Evolutionary conservation across 2,113 vertebrate species (phyloP).

Genomic region (Serranochromis macrocephalus): DNA sequence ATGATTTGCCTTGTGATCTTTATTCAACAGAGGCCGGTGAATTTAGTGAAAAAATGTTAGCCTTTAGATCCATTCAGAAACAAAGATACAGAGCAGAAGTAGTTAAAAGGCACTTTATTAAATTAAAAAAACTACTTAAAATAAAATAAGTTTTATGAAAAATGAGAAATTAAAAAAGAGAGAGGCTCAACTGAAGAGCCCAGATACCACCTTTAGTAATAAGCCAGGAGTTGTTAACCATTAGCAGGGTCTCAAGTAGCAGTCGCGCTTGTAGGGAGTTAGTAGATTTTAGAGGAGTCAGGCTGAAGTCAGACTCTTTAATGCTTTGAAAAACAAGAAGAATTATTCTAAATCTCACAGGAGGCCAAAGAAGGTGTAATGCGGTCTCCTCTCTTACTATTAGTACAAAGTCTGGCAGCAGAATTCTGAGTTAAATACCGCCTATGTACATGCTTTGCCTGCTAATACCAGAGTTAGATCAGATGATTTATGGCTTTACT

Average conservation of each 20-base stretch:
- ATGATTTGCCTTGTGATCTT: not conserved
- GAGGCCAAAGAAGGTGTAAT: not conserved
- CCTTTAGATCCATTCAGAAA: not conserved
- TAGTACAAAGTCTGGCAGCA: not conserved
- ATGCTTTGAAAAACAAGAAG: not conserved
- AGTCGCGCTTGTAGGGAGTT: not conserved
- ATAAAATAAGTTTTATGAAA: fast-evolving
- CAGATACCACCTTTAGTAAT: not conserved
- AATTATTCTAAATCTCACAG: not conserved
- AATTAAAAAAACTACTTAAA: not conserved
- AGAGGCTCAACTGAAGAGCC: not conserved
- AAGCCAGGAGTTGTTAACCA: not conserved
- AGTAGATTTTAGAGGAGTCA: not conserved
- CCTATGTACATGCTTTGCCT: not conserved
- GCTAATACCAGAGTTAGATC: not conserved
- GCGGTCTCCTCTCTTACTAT: not conserved
- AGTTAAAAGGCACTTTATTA: not conserved
- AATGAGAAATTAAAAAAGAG: fast-evolving
- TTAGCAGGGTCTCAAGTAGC: not conserved
- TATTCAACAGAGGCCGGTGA: not conserved
- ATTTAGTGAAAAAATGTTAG: conserved; percentile 11
- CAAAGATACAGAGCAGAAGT: not conserved
- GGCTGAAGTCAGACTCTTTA: not conserved
- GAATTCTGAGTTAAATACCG: not conserved
- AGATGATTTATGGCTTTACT: not conserved